phyloP scores from a whole-genome alignment of 2,113 vertebrate genomes.

The Deroptyus accipitrinus region DNA sequence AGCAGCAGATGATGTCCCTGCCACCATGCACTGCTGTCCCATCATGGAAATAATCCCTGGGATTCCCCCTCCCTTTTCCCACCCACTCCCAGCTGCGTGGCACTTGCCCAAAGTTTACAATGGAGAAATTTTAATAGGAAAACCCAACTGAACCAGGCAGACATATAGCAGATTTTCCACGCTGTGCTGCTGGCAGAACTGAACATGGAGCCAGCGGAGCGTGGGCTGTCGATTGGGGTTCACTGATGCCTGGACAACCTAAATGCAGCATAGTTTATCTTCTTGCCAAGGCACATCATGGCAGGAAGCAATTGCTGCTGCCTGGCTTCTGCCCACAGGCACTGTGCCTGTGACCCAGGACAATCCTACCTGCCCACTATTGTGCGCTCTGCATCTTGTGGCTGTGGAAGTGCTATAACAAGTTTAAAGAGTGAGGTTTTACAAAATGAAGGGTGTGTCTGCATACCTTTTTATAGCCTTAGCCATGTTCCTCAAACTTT shows the following conservation, averaged over 20 bases:
- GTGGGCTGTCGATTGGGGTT: background rate
- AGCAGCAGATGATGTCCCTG: background rate
- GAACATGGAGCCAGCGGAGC: background rate
- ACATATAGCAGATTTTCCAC: background rate
- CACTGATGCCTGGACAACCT: background rate
- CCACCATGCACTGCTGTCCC: fast-evolving
- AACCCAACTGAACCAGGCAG: background rate
- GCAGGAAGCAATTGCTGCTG: background rate
- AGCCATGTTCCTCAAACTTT: background rate
- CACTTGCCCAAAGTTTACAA: background rate
- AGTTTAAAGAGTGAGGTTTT: background rate
- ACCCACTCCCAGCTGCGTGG: fast-evolving
- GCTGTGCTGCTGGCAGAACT: background rate
- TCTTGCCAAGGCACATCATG: background rate
- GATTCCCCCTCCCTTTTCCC: background rate
- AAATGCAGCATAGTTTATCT: fast-evolving
- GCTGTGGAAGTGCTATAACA: background rate
- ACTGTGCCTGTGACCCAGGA: background rate
- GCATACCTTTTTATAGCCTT: background rate
- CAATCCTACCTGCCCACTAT: background rate
- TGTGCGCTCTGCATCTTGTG: background rate
- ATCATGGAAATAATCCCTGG: fast-evolving
- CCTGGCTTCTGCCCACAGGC: background rate
- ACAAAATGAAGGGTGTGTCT: background rate
- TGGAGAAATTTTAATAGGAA: background rate